A percentile compares a stretch with the other conserved stretches of the same genome.
phyloP scores from a whole-genome alignment of 2,113 vertebrate genomes.

The Oceanodroma tethys region DNA sequence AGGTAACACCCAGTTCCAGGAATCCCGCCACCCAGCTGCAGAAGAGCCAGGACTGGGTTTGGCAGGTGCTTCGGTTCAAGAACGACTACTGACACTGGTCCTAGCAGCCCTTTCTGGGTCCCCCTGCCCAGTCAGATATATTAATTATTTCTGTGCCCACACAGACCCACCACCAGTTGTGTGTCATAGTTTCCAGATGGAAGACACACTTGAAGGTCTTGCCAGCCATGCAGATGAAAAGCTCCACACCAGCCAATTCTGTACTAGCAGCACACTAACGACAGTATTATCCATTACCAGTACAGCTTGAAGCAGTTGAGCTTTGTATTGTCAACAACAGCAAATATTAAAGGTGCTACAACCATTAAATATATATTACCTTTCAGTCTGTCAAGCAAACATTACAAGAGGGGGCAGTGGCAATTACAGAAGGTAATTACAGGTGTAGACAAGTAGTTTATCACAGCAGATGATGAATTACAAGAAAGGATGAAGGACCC shows the following conservation, averaged over 20 bases:
- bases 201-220: background rate
- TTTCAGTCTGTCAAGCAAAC: conserved; percentile 4
- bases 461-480: conserved; percentile 26
- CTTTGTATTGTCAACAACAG: background rate
- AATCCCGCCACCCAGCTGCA: background rate
- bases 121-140: background rate
- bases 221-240: background rate
- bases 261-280: rapidly evolving
- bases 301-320: background rate
- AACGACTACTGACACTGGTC: background rate
- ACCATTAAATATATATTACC: background rate
- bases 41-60: background rate
- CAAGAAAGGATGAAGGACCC: background rate
- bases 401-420: background rate
- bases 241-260: background rate
- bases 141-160: background rate
- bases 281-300: background rate
- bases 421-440: conserved; percentile 62
- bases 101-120: background rate
- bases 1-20: background rate
- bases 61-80: background rate
- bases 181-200: background rate
- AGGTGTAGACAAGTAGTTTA: conserved; percentile 25
- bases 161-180: background rate
- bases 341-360: conserved; percentile 2